Evolutionary conservation across 2,113 vertebrate species (phyloP).

Genomic region (Tichodroma muraria): DNA sequence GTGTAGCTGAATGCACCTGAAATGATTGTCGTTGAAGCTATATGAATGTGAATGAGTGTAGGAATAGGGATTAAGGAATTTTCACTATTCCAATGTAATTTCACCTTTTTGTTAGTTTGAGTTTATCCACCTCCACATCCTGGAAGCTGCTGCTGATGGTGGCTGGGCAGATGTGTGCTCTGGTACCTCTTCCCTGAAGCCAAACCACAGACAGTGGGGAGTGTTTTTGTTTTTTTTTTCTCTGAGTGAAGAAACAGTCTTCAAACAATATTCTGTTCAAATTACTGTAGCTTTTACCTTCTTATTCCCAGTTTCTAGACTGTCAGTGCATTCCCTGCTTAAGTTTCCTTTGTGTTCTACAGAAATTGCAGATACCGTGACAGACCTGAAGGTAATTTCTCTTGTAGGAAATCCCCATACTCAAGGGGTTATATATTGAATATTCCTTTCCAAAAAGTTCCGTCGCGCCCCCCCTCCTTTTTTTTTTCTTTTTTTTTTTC

Average conservation of each 20-base stretch:
- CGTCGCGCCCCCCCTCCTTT: rapidly evolving
- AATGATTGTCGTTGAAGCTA: neutral
- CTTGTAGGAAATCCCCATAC: neutral
- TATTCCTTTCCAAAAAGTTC: neutral
- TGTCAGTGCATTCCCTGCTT: neutral
- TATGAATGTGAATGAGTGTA: neutral
- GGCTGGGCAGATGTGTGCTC: neutral
- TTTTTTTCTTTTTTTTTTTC: neutral
- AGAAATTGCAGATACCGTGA: neutral
- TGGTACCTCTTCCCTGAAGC: neutral
- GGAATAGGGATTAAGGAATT: neutral
- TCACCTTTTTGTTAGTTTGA: neutral
- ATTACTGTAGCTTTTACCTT: neutral
- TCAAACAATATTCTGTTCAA: neutral
- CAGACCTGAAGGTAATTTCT: neutral
- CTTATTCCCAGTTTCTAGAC: neutral
- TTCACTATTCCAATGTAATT: neutral
- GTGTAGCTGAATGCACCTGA: neutral
- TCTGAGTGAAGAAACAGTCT: neutral
- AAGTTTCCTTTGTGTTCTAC: neutral
- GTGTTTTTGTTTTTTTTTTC: neutral
- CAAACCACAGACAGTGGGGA: neutral
- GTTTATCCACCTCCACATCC: neutral
- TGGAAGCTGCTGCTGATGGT: neutral
- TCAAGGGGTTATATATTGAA: neutral